Conservation (phyloP, 1,140 invertebrate genomes). For the Muscidifurax raptorellus region DNA sequence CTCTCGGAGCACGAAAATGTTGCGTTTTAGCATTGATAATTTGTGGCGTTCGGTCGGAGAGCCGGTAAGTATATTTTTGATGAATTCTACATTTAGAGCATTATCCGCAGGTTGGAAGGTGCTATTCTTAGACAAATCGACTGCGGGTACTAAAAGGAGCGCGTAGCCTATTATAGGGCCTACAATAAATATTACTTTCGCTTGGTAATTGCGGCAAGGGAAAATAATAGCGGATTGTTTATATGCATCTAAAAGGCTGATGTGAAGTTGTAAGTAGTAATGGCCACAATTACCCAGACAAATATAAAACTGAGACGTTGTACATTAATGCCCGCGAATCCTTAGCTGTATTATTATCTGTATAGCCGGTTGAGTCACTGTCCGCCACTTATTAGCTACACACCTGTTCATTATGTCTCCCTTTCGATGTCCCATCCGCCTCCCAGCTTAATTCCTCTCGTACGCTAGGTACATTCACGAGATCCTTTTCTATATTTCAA, state of each 20-base stretch:
- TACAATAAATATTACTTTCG: background rate
- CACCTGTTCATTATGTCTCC: constrained; percentile 23
- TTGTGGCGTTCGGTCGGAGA: background rate
- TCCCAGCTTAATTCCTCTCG: background rate
- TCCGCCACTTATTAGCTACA: background rate
- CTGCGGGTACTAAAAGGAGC: background rate
- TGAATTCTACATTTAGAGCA: background rate
- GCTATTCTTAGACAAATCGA: background rate
- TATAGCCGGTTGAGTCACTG: background rate
- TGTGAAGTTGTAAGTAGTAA: background rate
- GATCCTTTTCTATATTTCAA: background rate
- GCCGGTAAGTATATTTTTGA: background rate
- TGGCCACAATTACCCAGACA: constrained; percentile 15
- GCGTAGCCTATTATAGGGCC: background rate
- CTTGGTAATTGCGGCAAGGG: background rate
- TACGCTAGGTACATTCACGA: background rate
- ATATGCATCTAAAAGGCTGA: background rate
- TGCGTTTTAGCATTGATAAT: background rate
- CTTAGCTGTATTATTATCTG: constrained; percentile 1
- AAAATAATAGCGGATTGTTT: background rate
- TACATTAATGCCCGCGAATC: constrained; percentile 7
- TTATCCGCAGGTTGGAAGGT: background rate
- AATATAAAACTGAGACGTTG: constrained; percentile 19
- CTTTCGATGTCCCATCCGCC: constrained; percentile 1
- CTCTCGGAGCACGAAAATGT: background rate